Evolutionary conservation across 1,140 invertebrate genomes (phyloP), one percentile per base, ranked within the genome.

Genomic region (Varroa destructor): DNA sequence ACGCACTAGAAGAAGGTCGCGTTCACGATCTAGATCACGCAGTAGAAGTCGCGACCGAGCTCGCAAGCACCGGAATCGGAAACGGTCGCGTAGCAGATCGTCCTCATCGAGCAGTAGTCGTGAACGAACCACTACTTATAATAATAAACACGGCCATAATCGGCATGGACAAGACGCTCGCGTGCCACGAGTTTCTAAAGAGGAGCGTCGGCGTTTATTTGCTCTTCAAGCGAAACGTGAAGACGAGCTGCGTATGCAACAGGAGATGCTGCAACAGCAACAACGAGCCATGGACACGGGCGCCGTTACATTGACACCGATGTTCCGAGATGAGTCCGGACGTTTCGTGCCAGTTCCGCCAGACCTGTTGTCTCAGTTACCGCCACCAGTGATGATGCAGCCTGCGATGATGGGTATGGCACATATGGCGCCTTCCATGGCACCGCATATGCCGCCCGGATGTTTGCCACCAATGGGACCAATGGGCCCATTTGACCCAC

Each of bases 191-290:
- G 46, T 67, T 2, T 67, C 61, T 0, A 88, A 88, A 77, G 83
- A 85, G 51, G 84, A 89, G 75, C 78, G 88, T 1, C 79, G 89
- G 40, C 86, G 88, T 76, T 78, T 88, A 70, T 91, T 91, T 80
- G 88, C 87, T 14, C 78, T 87, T 12, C 86, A 88, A 80, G 81
- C 82, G 36, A 85, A 88, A 51, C 87, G 86, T 6, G 82, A 86
- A 73, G 85, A 87, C 54, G 71, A 54, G 43, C 12, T 73, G 3
- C 54, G 72, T 6, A 56, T 72, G 46, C 76, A 74, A 46, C 70
- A 76, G 14, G 74, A 75, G 51, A 73, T 72, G 64, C 56, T 74
- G 56, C 73, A 76, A 56, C 75, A 77, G 51, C 75, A 76, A 70
- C 58, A 70, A 46, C 72, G 55, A 12, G n/a, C 43, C 43, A 43